Evolutionary conservation across 2,113 vertebrate species (phyloP), one percentile per base, ranked within the genome.

Genomic region (Sturnira hondurensis): DNA sequence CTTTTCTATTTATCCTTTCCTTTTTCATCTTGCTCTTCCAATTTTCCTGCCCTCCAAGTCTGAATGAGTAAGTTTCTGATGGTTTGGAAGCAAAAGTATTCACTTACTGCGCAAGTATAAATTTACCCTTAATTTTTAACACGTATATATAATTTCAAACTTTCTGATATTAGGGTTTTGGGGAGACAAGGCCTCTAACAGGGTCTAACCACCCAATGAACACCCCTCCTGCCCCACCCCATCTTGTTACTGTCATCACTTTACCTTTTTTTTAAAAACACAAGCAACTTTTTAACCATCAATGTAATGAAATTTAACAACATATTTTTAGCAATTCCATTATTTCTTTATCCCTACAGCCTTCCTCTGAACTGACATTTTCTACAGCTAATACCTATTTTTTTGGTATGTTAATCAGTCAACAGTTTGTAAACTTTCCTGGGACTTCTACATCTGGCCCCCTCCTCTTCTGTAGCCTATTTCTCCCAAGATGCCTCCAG

Each of bases 41-140:
- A 16, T 50, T 82, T 92, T 95, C 80, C 50, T 86, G 31, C 7
- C 58, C 68, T 89, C 58, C 70, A 36, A 36, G 15, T 70, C 33
- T 77, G n/a, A 92, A 65, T 91, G 33, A 36, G 82, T 71, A 90
- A 70, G 52, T 58, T 80, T 81, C 58, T 73, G 61, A 38, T 90
- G 38, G 9, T 73, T 67, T 78, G 33, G 38, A 89, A 63, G 16
- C 54, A 76, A 83, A 52, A 50, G 70, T 81, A 85, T 61, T 38
- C 33, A 61, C 67, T 92, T 86, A 33, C 33, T 50, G 10, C 65
- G 1, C 73, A 31, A 11, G 1, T 86, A 11, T 68, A 12, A 54
- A 77, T 65, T 82, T 76, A 89, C 19, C 61, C 26, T 91, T 84
- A 26, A 76, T 63, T 93, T 93, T 78, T 87, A 90, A 90, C 38